Base-by-base conservation (phyloP, 2,113 vertebrate species). In the Cercopithecus mona region DNA sequence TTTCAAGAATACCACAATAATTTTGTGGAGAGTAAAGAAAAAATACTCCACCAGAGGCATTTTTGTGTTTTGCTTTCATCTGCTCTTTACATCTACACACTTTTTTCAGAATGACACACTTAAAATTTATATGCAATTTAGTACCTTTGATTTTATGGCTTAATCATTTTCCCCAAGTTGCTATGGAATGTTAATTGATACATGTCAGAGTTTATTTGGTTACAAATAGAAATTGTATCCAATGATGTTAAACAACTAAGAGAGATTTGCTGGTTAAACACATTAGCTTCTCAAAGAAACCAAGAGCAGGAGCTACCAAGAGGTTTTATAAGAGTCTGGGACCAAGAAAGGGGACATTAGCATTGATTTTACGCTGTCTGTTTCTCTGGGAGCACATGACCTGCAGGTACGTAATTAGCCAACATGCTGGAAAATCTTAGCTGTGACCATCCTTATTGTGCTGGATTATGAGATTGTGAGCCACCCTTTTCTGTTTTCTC, bases 1-100 rank as follows among this genome's bases (percentile, higher is more conserved):
- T 80, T 64, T 43, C 40, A 92, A 83, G 35, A 70, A 40, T 9
- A 70, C 4, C 8, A 17, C 38, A 92, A 76, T 43, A 81, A 86
- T 92, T 66, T 89, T 84, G 25, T 73, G 25, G 38, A 92, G 84
- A n/a, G 61, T 73, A 52, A 82, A 87, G 90, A 95, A 80, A 91
- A 92, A 81, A 92, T 80, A 52, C 14, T 9, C 9, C 38, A 86
- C 45, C 5, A 14, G 12, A 96, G 32, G 22, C 55, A 38, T 45
- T 89, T 90, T 87, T 70, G 48, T 89, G 32, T 86, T 45, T 96
- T 73, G 38, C 14, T 76, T 80, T 32, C 22, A 92, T 9, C 13
- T 2, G 5, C 16, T 84, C 4, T 85, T 85, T 50, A 48, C 61
- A 59, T 18, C 25, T 17, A 18, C 23, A 23, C 48, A 30, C 12